Conservation (phyloP, 2,113 vertebrate genomes). For the Phocoena sinus region DNA sequence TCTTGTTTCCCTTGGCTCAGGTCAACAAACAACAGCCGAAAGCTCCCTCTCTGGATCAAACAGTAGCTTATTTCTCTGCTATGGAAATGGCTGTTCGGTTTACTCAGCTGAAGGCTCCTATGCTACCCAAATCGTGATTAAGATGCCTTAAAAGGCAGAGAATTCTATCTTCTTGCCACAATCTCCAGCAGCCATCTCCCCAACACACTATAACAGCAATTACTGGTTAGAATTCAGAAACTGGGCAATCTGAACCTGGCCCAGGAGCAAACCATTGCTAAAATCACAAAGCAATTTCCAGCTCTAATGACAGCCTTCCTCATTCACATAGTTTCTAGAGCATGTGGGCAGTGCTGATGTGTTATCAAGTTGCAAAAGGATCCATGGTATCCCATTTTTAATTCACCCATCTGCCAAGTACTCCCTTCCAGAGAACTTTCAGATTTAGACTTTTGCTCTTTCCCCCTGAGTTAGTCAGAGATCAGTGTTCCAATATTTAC, state of each 20-base stretch:
- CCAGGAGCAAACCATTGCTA: constrained; percentile 10
- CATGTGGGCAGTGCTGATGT: constrained; percentile 28
- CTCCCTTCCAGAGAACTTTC: constrained; percentile 45
- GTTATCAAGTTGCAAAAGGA: constrained; percentile 56
- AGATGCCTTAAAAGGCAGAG: constrained; percentile 46
- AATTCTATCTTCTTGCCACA: constrained; percentile 28
- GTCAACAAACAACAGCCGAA: constrained; percentile 64
- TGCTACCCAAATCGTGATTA: constrained; percentile 31
- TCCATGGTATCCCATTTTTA: constrained; percentile 32
- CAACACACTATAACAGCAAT: constrained; percentile 29
- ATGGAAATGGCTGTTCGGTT: constrained; percentile 43
- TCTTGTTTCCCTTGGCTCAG: constrained; percentile 60
- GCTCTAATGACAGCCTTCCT: constrained; percentile 58
- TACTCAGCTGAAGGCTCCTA: background rate
- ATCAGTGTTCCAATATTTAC: constrained; percentile 19
- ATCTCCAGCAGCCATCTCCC: constrained; percentile 6
- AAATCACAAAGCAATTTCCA: constrained; percentile 51
- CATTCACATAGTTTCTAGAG: constrained; percentile 49
- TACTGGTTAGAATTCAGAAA: constrained; percentile 57
- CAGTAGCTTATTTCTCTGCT: constrained; percentile 61
- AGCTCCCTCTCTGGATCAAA: constrained; percentile 55
- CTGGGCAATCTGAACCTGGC: constrained; percentile 14
- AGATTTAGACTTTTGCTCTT: constrained; percentile 19
- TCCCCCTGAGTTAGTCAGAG: background rate
- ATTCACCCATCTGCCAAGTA: constrained; percentile 41